Evolutionary conservation across 2,113 vertebrate genomes (phyloP).

Genomic region (Oceanodroma tethys): DNA sequence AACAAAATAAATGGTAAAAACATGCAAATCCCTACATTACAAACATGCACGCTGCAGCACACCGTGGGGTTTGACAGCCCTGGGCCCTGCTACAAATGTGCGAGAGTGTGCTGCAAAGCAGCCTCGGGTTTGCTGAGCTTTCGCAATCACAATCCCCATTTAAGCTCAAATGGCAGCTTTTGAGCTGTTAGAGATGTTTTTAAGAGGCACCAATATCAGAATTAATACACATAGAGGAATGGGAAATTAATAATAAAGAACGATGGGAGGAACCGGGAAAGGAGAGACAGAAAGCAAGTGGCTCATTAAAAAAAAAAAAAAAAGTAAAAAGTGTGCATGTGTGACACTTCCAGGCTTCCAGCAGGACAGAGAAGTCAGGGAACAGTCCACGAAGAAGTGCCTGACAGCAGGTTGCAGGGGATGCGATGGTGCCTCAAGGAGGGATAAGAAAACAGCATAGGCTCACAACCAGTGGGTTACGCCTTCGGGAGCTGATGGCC

Average conservation of each 20-base stretch:
- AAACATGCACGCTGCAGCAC: background rate
- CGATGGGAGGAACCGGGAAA: background rate
- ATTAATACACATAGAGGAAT: background rate
- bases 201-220: background rate
- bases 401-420: background rate
- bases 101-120: background rate
- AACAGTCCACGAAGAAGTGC: background rate
- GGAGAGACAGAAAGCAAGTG: background rate
- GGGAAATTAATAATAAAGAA: background rate
- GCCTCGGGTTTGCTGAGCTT: background rate
- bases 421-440: background rate
- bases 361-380: background rate
- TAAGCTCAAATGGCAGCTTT: background rate
- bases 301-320: background rate
- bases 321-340: background rate
- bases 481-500: background rate
- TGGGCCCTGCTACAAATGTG: background rate
- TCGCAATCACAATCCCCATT: accelerated
- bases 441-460: background rate
- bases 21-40: background rate
- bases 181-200: background rate
- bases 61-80: background rate
- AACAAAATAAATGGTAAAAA: background rate
- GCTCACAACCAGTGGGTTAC: background rate
- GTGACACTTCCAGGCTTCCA: background rate